Conservation (phyloP, 2,888 invertebrate species). For the Synergus japonicus region DNA sequence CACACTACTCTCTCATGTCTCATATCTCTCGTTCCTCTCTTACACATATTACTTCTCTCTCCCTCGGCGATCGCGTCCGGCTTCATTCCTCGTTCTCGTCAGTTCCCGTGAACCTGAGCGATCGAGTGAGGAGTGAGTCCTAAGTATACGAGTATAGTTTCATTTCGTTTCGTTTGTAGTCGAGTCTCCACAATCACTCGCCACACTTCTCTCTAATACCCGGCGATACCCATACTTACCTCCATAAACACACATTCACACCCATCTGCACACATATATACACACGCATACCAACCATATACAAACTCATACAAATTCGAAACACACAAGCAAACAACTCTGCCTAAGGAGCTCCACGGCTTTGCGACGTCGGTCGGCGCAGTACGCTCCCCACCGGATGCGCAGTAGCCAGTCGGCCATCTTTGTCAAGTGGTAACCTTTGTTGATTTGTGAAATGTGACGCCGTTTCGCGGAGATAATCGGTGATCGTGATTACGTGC, state of each 20-base stretch:
- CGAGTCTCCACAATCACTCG: conserved; percentile 7
- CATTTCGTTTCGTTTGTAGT: background rate
- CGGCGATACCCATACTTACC: background rate
- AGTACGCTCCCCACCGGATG: conserved; percentile 66
- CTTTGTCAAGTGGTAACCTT: conserved; percentile 77
- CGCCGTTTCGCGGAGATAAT: conserved; percentile 64
- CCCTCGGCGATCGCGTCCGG: conserved; percentile 38
- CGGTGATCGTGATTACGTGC: conserved; percentile 68
- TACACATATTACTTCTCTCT: conserved; percentile 30
- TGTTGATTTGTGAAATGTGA: conserved; percentile 78
- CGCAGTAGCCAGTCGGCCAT: conserved; percentile 70
- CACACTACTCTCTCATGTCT: conserved; percentile 37
- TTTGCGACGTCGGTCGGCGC: conserved; percentile 63
- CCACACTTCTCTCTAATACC: conserved; percentile 15
- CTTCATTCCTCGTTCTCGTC: conserved; percentile 7
- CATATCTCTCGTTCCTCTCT: conserved; percentile 23
- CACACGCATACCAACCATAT: background rate
- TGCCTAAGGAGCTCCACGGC: conserved; percentile 46
- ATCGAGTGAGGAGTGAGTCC: conserved; percentile 22
- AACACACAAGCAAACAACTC: background rate
- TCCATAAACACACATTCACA: background rate
- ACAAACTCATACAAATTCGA: background rate
- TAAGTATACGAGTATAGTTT: background rate
- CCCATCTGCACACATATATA: background rate
- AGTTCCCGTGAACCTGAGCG: conserved; percentile 26